These are phyloP conservation scores for Rhinoraja longicauda DNA, from an alignment of 2,797 vertebrate species.

Conservation along the genomic window DNA sequence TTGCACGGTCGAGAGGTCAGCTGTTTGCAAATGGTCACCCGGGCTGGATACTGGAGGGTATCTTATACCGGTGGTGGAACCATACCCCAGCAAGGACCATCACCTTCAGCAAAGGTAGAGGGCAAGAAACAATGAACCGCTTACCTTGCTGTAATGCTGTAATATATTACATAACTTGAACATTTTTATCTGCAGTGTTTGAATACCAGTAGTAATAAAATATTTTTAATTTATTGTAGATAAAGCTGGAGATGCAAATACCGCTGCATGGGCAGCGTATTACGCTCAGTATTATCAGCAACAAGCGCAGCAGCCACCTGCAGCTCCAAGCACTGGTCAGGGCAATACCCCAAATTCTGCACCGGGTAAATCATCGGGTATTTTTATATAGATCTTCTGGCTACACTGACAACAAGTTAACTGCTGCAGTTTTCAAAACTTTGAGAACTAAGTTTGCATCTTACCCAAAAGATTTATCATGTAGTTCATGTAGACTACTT, in stretches of 20 bases:
- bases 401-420: constrained; percentile 27
- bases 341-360: constrained; percentile 85
- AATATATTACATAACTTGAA: constrained; percentile 17
- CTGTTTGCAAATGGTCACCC: not conserved
- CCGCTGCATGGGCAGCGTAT: constrained; percentile 96
- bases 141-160: constrained; percentile 9
- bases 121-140: not conserved
- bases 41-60: not conserved
- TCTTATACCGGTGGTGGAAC: constrained; percentile 2
- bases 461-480: constrained; percentile 14
- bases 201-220: constrained; percentile 5
- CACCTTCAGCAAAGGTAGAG: not conserved
- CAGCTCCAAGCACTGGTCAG: constrained; percentile 80
- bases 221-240: constrained; percentile 56
- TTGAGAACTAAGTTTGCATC: constrained; percentile 16
- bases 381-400: constrained; percentile 25
- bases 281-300: constrained; percentile 95
- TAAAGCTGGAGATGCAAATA: constrained; percentile 96
- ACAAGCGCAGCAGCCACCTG: constrained; percentile 91
- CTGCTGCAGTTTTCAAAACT: constrained; percentile 30
- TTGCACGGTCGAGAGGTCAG: not conserved
- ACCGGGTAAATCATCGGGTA: constrained; percentile 71
- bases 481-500: not conserved
- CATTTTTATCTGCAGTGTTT: constrained; percentile 32
- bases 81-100: not conserved